Evolutionary conservation across 1,140 invertebrate species (phyloP).

Genomic region (Intoshia linei): DNA sequence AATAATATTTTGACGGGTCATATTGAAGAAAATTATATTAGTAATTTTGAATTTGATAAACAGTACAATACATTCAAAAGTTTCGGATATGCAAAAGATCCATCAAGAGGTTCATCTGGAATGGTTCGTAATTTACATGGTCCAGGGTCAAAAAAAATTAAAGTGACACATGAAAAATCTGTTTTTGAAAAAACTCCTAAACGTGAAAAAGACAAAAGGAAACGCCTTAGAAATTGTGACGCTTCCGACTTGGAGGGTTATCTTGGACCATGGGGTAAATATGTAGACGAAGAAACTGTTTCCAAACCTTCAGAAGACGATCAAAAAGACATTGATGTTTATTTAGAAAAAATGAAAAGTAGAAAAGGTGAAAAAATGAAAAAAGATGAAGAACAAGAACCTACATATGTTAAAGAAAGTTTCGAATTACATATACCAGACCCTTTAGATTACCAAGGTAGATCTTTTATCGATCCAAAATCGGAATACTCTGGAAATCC

Average conservation of each 20-base stretch:
- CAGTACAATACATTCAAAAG: conserved; percentile 64
- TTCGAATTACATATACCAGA: too few relatives aligned
- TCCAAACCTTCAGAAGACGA: conserved; percentile 42
- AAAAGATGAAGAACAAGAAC: too few relatives aligned
- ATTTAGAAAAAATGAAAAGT: background rate
- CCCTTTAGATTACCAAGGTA: conserved; percentile 65
- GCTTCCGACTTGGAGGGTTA: conserved; percentile 68
- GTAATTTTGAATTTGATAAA: conserved; percentile 87
- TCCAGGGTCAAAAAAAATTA: conserved; percentile 27
- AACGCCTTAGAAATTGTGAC: conserved; percentile 55
- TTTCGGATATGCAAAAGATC: conserved; percentile 43
- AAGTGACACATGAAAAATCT: conserved; percentile 30
- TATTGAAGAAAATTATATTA: conserved; percentile 70
- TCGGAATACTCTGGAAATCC: conserved; percentile 79
- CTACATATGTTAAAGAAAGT: too few relatives aligned
- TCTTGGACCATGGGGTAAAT: conserved; percentile 79
- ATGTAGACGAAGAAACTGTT: conserved; percentile 50
- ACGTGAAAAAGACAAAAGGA: conserved; percentile 40
- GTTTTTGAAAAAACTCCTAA: conserved; percentile 48
- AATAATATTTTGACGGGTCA: conserved; percentile 73
- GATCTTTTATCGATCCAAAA: conserved; percentile 64
- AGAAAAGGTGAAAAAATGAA: background rate
- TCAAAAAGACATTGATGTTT: background rate
- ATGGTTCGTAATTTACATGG: conserved; percentile 31
- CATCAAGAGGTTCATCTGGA: conserved; percentile 23